phyloP scores from a whole-genome alignment of 2,888 invertebrate genomes.

The Stramonita haemastoma region DNA sequence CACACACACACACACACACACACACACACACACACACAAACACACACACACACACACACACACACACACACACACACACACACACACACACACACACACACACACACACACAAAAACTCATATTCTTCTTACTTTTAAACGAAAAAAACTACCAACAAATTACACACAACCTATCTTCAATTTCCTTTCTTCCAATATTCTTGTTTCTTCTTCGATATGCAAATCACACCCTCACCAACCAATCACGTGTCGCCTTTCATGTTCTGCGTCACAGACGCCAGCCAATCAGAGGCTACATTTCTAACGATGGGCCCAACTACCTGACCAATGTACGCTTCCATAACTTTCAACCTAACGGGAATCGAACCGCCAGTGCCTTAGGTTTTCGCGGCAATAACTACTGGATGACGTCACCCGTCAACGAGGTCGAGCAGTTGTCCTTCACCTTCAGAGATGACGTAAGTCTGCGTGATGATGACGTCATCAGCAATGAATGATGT shows the following conservation, averaged over 20 bases:
- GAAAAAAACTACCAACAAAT: no score
- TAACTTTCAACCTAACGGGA: conserved; percentile 47
- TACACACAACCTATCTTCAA: no score
- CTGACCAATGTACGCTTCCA: conserved; percentile 55
- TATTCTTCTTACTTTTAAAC: no score
- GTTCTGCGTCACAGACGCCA: background rate
- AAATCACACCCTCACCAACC: background rate
- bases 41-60: no score
- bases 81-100: no score
- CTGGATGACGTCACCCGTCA: conserved; percentile 48
- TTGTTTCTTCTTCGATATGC: no score
- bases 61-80: no score
- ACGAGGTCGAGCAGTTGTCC: conserved; percentile 43
- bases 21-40: no score
- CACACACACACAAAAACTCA: no score
- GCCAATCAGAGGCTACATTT: conserved; percentile 52
- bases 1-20: no score
- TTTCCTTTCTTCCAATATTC: no score
- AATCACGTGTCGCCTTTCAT: background rate
- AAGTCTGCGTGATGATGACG: background rate
- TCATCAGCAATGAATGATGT: no score
- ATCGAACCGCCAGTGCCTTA: conserved; percentile 51
- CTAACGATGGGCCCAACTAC: conserved; percentile 55
- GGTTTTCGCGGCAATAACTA: conserved; percentile 48
- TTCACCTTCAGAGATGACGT: conserved; percentile 56